phyloP scores from a whole-genome alignment of 2,888 invertebrate species.

The Drosophila anomelani region DNA sequence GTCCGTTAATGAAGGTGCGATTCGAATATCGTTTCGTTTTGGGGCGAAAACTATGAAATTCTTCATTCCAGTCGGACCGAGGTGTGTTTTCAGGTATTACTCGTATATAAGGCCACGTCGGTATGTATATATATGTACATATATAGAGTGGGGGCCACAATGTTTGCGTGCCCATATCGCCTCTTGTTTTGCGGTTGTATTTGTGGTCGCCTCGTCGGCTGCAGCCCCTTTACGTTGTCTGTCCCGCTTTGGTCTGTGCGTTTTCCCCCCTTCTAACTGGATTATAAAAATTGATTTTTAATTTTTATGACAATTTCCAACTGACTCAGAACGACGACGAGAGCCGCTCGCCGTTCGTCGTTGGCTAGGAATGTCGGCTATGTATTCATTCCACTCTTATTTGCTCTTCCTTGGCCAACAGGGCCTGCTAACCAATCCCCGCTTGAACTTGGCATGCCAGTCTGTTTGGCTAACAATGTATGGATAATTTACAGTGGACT shows the following conservation, averaged over 20 bases:
- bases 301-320: conserved; percentile 81
- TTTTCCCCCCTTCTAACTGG: conserved; percentile 74
- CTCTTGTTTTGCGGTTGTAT: conserved; percentile 43
- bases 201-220: conserved; percentile 35
- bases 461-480: conserved; percentile 57
- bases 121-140: conserved; percentile 9
- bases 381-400: conserved; percentile 50
- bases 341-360: conserved; percentile 12
- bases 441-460: conserved; percentile 60
- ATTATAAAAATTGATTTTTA: conserved; percentile 84
- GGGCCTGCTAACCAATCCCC: not conserved
- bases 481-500: conserved; percentile 48
- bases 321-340: conserved; percentile 61
- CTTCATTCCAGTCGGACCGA: conserved; percentile 71
- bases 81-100: conserved; percentile 29
- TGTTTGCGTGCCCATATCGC: conserved; percentile 42
- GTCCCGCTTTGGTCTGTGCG: conserved; percentile 25
- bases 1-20: conserved; percentile 80
- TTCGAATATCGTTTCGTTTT: conserved; percentile 77
- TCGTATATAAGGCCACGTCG: conserved; percentile 33
- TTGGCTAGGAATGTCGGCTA: conserved; percentile 26
- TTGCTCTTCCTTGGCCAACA: conserved; percentile 48
- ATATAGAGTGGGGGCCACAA: conserved; percentile 25
- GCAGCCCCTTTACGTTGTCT: conserved; percentile 24
- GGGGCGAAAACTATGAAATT: conserved; percentile 78